A percentile compares a stretch with the other conserved stretches of the same genome.
phyloP scores from a whole-genome alignment of 2,113 vertebrate species.

The Peromyscus californicus region DNA sequence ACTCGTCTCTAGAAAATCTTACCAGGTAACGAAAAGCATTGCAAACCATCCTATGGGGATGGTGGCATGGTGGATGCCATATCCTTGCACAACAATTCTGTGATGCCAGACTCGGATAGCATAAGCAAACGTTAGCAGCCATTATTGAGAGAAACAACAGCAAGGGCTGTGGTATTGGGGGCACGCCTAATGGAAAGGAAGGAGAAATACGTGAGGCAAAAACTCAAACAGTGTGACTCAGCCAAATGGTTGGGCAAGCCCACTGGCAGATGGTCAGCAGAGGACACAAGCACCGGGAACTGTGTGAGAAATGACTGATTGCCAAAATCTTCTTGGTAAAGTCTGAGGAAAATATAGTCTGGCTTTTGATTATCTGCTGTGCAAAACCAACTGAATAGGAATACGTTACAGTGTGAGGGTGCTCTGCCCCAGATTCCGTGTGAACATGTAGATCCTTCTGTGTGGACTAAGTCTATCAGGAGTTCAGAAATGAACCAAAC shows the following conservation, averaged over 20 bases:
- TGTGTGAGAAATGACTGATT: not conserved
- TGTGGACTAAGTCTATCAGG: not conserved
- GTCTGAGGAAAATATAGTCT: not conserved
- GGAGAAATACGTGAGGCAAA: conserved; percentile 9
- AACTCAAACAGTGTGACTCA: not conserved
- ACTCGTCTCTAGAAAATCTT: not conserved
- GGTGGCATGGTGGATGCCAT: not conserved
- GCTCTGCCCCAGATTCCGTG: not conserved
- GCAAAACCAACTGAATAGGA: not conserved
- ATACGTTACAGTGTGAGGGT: too few relatives aligned
- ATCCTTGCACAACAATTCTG: rapidly evolving
- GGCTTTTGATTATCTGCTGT: not conserved
- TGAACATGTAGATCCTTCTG: not conserved
- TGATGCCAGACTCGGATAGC: not conserved
- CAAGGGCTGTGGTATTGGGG: not conserved
- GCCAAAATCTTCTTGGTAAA: conserved; percentile 18
- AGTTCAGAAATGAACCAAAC: not conserved
- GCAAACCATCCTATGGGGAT: not conserved
- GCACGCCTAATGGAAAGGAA: not conserved
- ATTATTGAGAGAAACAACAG: not conserved
- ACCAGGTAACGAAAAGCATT: not conserved
- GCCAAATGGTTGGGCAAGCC: conserved; percentile 50
- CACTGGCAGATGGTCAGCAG: not conserved
- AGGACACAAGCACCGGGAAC: not conserved
- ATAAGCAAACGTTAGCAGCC: not conserved